Conservation (phyloP, 2,888 invertebrate species). For the Cerceris rybyensis region DNA sequence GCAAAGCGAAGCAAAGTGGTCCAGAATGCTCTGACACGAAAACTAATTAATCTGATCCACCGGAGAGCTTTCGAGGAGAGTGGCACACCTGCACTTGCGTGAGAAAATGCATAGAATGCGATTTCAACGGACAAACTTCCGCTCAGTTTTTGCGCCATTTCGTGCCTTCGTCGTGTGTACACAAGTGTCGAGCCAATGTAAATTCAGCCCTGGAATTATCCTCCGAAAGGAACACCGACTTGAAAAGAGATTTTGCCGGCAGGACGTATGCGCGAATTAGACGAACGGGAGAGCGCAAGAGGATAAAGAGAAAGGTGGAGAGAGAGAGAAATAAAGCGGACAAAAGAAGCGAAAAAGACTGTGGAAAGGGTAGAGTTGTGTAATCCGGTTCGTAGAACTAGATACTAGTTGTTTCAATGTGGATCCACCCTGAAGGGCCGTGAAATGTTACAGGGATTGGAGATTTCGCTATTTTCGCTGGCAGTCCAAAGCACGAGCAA, state of each 20-base stretch:
- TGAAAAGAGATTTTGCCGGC: conserved; percentile 30
- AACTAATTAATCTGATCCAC: conserved; percentile 39
- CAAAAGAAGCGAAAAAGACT: neutral
- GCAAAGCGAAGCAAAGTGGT: neutral
- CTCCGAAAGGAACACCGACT: conserved; percentile 18
- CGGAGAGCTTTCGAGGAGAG: conserved; percentile 19
- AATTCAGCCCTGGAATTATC: conserved; percentile 31
- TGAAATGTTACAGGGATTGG: too few relatives aligned
- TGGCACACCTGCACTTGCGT: conserved; percentile 9
- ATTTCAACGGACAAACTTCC: conserved; percentile 10
- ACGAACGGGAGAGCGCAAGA: neutral
- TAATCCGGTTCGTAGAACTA: too few relatives aligned
- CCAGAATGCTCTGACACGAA: conserved; percentile 4
- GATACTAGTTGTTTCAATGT: too few relatives aligned
- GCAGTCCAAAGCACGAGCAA: too few relatives aligned
- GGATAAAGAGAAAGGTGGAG: neutral
- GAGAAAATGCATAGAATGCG: conserved; percentile 32
- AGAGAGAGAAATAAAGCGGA: conserved; percentile 5
- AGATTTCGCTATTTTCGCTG: too few relatives aligned
- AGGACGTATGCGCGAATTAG: conserved; percentile 27
- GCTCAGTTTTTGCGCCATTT: conserved; percentile 31
- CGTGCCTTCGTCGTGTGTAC: conserved; percentile 17
- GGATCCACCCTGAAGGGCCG: too few relatives aligned
- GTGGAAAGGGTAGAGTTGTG: neutral
- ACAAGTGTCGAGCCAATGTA: conserved; percentile 27